Base-by-base conservation (phyloP, 1,140 invertebrate species). In the Camponotus vicinus region DNA sequence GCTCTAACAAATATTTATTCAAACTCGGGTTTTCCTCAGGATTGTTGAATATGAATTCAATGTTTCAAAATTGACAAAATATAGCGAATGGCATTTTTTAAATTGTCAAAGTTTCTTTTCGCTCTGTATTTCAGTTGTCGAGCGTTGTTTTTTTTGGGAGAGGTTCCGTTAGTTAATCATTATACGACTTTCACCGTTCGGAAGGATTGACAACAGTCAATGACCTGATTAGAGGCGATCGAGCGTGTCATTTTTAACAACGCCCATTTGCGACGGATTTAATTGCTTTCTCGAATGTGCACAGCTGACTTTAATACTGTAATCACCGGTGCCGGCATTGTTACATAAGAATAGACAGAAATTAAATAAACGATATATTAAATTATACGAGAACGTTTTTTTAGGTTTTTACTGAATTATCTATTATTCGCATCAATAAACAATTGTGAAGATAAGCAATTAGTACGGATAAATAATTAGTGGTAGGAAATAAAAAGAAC, bases 211-310 rank as follows among this genome's bases (percentile, higher is more conserved):
- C 11, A 11, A 71, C 78, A 71, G 78, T 82, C 78, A 82, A 82
- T 69, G 79, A 83, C 32, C 79, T n/a, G 79, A 83, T 61, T 73
- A 83, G 55, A 49, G 57, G 40, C 69, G 55, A 45, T 75, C 79
- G 55, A 83, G 8, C 67, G 13, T 80, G 21, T 70, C 37, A 27
- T 45, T 79, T 34, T 13, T 64, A 69, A 37, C 15, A 21, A 59
- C 18, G 27, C 40, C 15, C 18, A 40, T 42, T 71, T 49, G 27
- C 11, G 11, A 45, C 27, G 27, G 7, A 73, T 45, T 61, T 73
- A 45, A 73, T 69, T 45, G 15, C n/a, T 69, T 69, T 79, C 34
- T 69, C 40, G 37, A 27, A 59, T 78, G n/a, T 9, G 57, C 27
- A 7, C 27, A 15, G 66, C 15, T 0, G 2, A 52, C 15, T 52